Percentiles rank a stretch among this genome's conserved stretches.
Conservation (phyloP, 2,113 vertebrate species). For the Ovibos moschatus region DNA sequence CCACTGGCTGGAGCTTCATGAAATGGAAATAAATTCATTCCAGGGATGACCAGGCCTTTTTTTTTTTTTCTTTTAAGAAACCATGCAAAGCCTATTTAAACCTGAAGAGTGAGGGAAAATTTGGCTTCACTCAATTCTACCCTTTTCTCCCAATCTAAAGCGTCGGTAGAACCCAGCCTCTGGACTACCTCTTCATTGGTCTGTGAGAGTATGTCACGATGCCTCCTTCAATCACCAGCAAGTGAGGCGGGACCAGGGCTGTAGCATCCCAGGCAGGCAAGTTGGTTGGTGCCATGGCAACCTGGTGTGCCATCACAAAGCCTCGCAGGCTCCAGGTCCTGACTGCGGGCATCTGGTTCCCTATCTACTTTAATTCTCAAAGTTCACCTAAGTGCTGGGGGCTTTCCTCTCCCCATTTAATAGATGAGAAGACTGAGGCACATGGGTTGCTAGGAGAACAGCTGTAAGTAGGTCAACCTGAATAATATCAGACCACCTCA, state of each 20-base stretch:
- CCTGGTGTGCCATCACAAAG: not conserved
- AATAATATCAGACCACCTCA: not conserved
- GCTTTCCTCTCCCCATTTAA: not conserved
- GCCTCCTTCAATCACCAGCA: not conserved
- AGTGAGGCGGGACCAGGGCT: not conserved
- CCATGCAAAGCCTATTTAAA: not conserved
- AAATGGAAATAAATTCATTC: not conserved
- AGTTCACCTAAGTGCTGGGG: not conserved
- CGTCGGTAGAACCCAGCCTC: not conserved
- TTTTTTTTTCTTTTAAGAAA: not conserved
- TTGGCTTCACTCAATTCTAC: not conserved
- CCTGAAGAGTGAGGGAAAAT: not conserved
- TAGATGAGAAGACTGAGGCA: not conserved
- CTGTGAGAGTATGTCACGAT: not conserved
- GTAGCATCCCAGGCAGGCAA: accelerated
- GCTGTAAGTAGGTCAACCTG: not conserved
- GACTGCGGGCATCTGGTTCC: not conserved
- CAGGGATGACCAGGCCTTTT: not conserved
- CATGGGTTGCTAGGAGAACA: not conserved
- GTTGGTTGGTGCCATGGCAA: not conserved
- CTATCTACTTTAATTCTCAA: not conserved
- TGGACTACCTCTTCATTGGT: not conserved
- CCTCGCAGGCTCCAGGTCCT: not conserved
- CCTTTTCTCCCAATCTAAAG: not conserved
- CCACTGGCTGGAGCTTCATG: not conserved